Evolutionary conservation across 2,113 vertebrate genomes (phyloP).

Genomic region (Proteles cristata): DNA sequence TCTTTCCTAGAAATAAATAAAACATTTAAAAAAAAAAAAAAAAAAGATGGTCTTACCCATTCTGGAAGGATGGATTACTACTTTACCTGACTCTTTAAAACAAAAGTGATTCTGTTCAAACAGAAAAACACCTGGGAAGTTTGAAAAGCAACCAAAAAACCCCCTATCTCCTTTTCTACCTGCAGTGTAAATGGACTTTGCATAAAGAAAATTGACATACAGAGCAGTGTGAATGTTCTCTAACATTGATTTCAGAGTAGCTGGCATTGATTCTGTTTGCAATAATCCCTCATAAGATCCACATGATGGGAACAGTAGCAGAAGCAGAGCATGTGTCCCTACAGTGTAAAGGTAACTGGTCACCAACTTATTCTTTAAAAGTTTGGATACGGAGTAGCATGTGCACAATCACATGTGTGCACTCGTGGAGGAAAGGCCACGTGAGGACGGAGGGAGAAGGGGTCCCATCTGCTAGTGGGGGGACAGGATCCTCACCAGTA

Average conservation of each 20-base stretch:
- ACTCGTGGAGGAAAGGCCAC: neutral
- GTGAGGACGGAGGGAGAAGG: neutral
- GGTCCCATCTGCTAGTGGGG: neutral
- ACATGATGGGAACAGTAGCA: neutral
- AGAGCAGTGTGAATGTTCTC: neutral
- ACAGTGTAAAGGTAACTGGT: neutral
- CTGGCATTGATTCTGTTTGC: neutral
- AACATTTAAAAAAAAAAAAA: too few relatives aligned
- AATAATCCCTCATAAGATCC: neutral
- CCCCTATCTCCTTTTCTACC: neutral
- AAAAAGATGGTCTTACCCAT: neutral
- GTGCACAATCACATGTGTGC: rapidly evolving
- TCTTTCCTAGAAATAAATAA: too few relatives aligned
- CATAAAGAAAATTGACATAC: neutral
- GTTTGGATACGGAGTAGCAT: neutral
- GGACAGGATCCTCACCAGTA: neutral
- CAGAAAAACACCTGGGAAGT: neutral
- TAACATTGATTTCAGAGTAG: conserved; percentile 6
- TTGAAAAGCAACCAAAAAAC: conserved; percentile 31
- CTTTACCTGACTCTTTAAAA: neutral
- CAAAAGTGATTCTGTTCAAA: conserved; percentile 46
- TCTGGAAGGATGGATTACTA: neutral
- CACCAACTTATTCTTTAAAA: neutral
- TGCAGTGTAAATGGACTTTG: conserved; percentile 40
- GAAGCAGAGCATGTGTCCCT: neutral